A percentile compares a stretch with the other conserved stretches of the same genome.
Evolutionary conservation across 2,888 invertebrate species (phyloP).

Genomic region (Drosophila meridiana): DNA sequence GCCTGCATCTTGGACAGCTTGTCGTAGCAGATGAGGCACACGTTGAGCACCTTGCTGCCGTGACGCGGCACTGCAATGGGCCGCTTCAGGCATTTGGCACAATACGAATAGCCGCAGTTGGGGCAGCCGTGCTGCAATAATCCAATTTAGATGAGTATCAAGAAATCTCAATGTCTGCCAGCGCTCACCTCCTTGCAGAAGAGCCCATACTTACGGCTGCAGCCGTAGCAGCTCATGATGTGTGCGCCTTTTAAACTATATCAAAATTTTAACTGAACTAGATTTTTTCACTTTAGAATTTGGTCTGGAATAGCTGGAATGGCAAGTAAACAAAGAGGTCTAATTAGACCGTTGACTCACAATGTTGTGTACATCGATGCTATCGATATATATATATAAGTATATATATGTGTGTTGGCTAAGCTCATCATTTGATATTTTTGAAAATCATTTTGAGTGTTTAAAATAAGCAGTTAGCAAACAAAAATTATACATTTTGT

Average conservation of each 20-base stretch:
- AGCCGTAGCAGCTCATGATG: constrained; percentile 90
- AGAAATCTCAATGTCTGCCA: neutral
- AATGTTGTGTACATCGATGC: constrained; percentile 13
- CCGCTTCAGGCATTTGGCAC: constrained; percentile 91
- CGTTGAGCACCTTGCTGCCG: constrained; percentile 87
- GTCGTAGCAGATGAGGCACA: constrained; percentile 86
- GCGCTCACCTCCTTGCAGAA: constrained; percentile 89
- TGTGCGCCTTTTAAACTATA: neutral
- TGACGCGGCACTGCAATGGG: constrained; percentile 89
- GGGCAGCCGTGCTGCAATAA: constrained; percentile 91
- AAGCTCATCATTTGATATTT: no score
- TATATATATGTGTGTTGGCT: no score
- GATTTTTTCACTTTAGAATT: neutral
- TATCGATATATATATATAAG: constrained; percentile 31
- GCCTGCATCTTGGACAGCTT: constrained; percentile 78
- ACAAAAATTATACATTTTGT: neutral
- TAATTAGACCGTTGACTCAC: constrained; percentile 37
- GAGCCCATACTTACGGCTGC: constrained; percentile 89
- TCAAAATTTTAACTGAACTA: neutral
- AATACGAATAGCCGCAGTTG: constrained; percentile 93
- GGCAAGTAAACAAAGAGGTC: constrained; percentile 37
- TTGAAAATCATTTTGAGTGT: no score
- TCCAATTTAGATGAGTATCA: constrained; percentile 6
- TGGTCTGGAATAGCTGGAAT: neutral
- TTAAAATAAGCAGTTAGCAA: neutral